Evolutionary conservation across 2,113 vertebrate genomes (phyloP).

Genomic region (Gallinago media): DNA sequence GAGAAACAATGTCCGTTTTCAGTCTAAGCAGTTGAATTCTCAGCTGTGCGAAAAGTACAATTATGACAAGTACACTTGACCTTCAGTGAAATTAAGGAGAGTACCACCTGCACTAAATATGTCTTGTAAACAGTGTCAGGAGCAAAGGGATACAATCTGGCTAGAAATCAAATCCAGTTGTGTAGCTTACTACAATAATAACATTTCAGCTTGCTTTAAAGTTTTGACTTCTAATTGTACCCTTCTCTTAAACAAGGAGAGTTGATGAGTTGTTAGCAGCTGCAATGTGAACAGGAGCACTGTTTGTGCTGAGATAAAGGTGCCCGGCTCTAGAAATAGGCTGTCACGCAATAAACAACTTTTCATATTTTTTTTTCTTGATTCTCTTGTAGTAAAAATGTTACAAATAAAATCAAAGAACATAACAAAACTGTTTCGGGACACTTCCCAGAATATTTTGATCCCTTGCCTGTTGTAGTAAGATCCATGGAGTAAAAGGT

Average conservation of each 20-base stretch:
- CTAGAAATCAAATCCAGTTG: constrained; percentile 39
- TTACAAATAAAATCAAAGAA: neutral
- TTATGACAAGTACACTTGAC: constrained; percentile 67
- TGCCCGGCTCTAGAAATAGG: neutral
- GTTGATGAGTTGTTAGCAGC: constrained; percentile 46
- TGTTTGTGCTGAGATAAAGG: constrained; percentile 2
- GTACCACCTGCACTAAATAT: constrained; percentile 59
- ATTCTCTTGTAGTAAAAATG: neutral
- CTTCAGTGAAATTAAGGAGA: constrained; percentile 53
- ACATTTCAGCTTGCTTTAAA: constrained; percentile 4
- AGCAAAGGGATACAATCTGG: constrained; percentile 17
- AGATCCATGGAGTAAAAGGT: neutral
- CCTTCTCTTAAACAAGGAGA: neutral
- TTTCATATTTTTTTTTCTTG: neutral
- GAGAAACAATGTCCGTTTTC: constrained; percentile 51
- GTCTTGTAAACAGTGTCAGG: constrained; percentile 38
- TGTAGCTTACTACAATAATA: neutral
- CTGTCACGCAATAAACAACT: neutral
- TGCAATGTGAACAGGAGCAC: constrained; percentile 23
- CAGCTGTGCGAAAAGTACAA: constrained; percentile 58
- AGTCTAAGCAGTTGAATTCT: constrained; percentile 46
- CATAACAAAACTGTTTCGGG: neutral
- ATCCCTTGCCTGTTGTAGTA: neutral
- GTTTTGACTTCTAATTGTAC: constrained; percentile 12
- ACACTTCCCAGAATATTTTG: neutral